Evolutionary conservation across 2,113 vertebrate species (phyloP).

Genomic region (Willisornis vidua): DNA sequence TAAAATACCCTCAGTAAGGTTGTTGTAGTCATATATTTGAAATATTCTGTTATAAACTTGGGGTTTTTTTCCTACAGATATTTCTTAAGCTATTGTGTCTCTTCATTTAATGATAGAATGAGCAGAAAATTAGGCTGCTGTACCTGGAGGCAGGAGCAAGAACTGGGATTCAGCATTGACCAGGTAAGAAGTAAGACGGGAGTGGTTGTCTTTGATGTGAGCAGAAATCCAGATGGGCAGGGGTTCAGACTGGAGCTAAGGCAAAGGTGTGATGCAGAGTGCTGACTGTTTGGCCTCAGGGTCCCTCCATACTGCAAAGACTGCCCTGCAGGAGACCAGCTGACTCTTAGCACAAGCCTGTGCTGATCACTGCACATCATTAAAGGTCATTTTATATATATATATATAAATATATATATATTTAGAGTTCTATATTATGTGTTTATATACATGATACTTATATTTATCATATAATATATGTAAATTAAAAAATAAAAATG

Average conservation of each 20-base stretch:
- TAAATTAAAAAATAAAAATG: not conserved
- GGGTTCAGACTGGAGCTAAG: not conserved
- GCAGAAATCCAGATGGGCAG: not conserved
- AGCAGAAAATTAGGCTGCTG: not conserved
- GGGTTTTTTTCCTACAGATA: not conserved
- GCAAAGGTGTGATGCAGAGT: not conserved
- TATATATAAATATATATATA: no score
- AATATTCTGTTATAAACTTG: not conserved
- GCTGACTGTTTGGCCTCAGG: not conserved
- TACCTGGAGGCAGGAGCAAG: not conserved
- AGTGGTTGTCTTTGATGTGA: not conserved
- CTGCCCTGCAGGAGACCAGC: not conserved
- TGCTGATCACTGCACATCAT: not conserved
- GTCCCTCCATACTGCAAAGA: not conserved
- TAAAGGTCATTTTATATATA: not conserved
- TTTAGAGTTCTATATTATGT: no score
- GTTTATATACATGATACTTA: no score
- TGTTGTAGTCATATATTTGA: not conserved
- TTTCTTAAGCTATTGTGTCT: not conserved
- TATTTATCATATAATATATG: not conserved
- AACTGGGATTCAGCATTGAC: not conserved
- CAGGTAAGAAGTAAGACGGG: not conserved
- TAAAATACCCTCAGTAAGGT: not conserved
- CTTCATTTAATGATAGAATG: not conserved
- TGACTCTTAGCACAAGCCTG: not conserved